These are phyloP conservation scores for Drosophila conformis DNA, from an alignment of 2,888 invertebrate genomes.

Conservation along the genomic window DNA sequence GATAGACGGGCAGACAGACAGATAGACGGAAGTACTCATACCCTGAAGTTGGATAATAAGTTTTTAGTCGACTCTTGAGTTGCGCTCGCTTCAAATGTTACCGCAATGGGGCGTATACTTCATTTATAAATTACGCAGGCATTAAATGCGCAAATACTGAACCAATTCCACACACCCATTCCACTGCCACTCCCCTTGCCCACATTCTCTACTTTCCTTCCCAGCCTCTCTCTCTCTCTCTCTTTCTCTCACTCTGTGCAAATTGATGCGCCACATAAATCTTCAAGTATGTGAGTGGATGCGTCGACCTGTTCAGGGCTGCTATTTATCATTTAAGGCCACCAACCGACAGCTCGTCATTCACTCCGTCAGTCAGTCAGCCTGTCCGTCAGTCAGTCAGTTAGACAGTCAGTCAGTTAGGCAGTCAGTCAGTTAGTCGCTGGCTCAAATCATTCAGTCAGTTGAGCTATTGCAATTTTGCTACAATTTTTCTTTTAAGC, in stretches of 20 bases:
- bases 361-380: conserved; percentile 24
- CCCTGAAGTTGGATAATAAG: conserved; percentile 27
- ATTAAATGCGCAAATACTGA: conserved; percentile 72
- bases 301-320: conserved; percentile 51
- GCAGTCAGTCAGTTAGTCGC: conserved; percentile 55
- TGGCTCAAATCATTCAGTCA: conserved; percentile 56
- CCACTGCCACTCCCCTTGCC: not conserved
- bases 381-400: not conserved
- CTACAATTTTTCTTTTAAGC: conserved; percentile 71
- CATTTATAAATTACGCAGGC: conserved; percentile 81
- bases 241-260: conserved; percentile 11
- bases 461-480: conserved; percentile 78
- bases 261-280: conserved; percentile 77
- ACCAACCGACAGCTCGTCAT: conserved; percentile 42
- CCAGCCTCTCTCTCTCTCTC: not conserved
- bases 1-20: not conserved
- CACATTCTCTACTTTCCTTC: not conserved
- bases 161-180: conserved; percentile 32
- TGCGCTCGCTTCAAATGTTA: conserved; percentile 17
- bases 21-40: conserved; percentile 15
- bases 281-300: conserved; percentile 71
- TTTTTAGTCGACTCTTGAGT: conserved; percentile 45
- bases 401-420: conserved; percentile 26
- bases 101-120: conserved; percentile 69
- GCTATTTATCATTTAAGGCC: conserved; percentile 66